Evolutionary conservation across 2,888 invertebrate genomes (phyloP).

Genomic region (Ophioninae sp.): DNA sequence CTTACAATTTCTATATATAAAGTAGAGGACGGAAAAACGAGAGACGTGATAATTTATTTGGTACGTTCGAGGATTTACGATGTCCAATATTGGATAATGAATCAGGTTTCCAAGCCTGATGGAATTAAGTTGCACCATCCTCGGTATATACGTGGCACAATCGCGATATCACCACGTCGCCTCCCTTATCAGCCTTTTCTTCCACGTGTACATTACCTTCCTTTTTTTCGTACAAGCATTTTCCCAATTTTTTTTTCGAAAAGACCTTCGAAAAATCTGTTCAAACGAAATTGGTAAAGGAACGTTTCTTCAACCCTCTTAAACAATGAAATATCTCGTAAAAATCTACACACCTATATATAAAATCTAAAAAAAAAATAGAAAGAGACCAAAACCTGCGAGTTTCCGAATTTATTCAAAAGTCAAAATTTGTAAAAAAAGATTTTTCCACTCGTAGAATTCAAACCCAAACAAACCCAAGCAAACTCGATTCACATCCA

Average conservation of each 20-base stretch:
- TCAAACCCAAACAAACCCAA: not conserved
- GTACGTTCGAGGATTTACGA: conserved; percentile 76
- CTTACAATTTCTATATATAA: conserved; percentile 14
- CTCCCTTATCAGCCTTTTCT: conserved; percentile 39
- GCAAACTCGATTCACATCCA: not conserved
- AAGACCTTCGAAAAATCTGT: too few relatives aligned
- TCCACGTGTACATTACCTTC: not conserved
- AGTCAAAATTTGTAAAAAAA: not conserved
- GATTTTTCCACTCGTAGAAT: not conserved
- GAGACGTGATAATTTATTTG: conserved; percentile 77
- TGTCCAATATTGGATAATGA: conserved; percentile 80
- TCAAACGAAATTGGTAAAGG: too few relatives aligned
- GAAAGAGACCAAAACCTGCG: not conserved
- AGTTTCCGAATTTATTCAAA: not conserved
- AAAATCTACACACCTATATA: not conserved
- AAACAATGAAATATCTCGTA: not conserved
- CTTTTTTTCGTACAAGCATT: not conserved
- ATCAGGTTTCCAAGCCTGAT: conserved; percentile 79
- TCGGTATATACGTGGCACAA: conserved; percentile 17
- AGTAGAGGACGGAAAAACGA: conserved; percentile 27
- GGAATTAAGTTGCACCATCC: conserved; percentile 74
- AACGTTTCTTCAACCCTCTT: too few relatives aligned
- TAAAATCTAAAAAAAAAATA: not conserved
- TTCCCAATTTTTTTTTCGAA: not conserved
- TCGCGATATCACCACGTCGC: conserved; percentile 31